Evolutionary conservation across 2,113 vertebrate genomes (phyloP).

Genomic region (Pomatorhinus ruficollis): DNA sequence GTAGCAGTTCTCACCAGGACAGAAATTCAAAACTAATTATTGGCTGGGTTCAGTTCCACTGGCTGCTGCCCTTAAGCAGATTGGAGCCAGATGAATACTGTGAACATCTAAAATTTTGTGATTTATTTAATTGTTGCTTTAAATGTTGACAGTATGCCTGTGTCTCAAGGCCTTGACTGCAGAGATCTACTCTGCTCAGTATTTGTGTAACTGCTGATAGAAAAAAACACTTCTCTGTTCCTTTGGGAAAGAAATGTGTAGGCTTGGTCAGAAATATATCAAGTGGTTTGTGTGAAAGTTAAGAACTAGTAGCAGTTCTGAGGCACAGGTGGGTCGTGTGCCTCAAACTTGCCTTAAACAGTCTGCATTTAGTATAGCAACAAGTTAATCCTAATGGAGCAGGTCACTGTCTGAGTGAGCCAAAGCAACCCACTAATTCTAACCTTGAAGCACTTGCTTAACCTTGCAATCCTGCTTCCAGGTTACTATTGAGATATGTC

Average conservation of each 20-base stretch:
- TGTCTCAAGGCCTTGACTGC: background rate
- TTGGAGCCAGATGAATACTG: background rate
- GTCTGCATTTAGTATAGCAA: background rate
- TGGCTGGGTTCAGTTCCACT: background rate
- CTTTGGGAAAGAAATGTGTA: background rate
- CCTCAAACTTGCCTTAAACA: background rate
- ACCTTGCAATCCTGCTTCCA: background rate
- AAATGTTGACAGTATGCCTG: background rate
- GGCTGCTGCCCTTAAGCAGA: background rate
- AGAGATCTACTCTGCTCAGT: background rate
- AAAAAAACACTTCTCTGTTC: background rate
- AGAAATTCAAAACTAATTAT: background rate
- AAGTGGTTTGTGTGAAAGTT: background rate
- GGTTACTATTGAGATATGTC: background rate
- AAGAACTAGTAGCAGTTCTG: background rate
- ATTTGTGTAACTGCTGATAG: background rate
- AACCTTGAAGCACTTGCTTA: background rate
- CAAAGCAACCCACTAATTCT: background rate
- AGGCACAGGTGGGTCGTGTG: background rate
- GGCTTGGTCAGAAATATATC: background rate
- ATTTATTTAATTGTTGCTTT: background rate
- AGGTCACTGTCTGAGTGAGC: background rate
- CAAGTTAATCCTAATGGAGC: constrained; percentile 1
- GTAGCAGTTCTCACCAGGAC: background rate
- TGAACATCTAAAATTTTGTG: background rate